These are phyloP conservation scores for Chunga burmeisteri DNA, from an alignment of 2,113 vertebrate genomes.

Conservation along the genomic window DNA sequence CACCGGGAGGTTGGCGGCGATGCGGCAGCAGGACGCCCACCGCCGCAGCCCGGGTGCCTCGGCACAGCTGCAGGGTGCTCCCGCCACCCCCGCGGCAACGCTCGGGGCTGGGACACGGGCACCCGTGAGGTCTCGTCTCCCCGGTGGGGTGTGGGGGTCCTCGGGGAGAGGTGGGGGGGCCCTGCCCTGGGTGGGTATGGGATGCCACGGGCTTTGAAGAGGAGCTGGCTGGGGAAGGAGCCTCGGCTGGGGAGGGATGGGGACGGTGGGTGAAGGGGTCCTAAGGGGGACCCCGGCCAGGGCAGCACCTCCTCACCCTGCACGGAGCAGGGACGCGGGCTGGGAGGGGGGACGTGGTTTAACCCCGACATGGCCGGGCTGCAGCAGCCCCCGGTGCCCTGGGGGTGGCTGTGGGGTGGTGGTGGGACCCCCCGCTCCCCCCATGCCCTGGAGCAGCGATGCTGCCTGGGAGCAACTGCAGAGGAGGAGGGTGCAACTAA, in stretches of 20 bases:
- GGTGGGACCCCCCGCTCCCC: not conserved
- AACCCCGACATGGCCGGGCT: rapidly evolving
- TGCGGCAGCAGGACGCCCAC: not conserved
- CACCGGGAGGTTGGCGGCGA: not conserved
- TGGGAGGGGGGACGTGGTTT: not conserved
- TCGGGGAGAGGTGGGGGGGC: not conserved
- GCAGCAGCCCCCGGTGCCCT: not conserved
- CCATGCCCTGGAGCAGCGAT: not conserved
- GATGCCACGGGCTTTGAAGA: not conserved
- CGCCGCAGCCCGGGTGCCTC: not conserved
- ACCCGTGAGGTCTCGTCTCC: not conserved
- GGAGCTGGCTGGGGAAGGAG: not conserved
- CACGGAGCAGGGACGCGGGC: rapidly evolving
- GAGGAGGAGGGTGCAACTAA: conserved; percentile 18
- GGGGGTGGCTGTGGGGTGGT: not conserved
- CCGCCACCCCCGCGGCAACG: rapidly evolving
- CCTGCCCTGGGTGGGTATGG: too few relatives aligned
- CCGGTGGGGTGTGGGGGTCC: too few relatives aligned
- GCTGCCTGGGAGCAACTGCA: conserved; percentile 35
- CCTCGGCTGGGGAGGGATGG: not conserved
- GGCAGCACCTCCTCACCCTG: not conserved
- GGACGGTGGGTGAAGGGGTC: not conserved
- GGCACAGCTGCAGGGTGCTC: not conserved
- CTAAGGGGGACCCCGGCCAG: rapidly evolving
- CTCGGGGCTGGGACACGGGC: not conserved